Evolutionary conservation across 2,888 invertebrate species (phyloP).

Genomic region (Lordiphosa fenestrarum): DNA sequence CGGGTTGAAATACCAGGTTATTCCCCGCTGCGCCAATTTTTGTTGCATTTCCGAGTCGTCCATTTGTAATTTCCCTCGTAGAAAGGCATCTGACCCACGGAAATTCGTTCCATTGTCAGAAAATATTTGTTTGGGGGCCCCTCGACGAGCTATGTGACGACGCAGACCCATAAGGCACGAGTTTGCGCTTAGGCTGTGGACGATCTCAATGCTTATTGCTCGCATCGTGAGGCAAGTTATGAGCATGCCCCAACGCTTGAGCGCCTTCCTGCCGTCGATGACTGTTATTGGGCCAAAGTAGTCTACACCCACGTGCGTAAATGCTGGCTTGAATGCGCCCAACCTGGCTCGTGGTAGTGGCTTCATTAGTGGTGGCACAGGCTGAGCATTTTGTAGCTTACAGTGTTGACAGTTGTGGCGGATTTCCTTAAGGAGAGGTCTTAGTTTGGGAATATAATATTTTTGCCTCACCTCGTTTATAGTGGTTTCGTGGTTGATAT

Average conservation of each 20-base stretch:
- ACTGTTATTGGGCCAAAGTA: slow-evolving; percentile 5
- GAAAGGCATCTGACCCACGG: too few species aligned
- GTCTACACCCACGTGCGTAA: slow-evolving; percentile 5
- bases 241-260: slow-evolving; percentile 5
- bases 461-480: slow-evolving; percentile 15
- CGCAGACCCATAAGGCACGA: not conserved
- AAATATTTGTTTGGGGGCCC: not conserved
- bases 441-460: slow-evolving; percentile 3
- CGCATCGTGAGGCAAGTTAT: slow-evolving; percentile 5
- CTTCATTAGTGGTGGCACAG: too few species aligned
- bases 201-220: slow-evolving; percentile 3
- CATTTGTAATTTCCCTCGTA: too few species aligned
- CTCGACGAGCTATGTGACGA: not conserved
- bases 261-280: slow-evolving; percentile 3
- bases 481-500: slow-evolving; percentile 14
- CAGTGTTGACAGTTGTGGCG: too few species aligned
- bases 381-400: too few species aligned
- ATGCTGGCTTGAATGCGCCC: not conserved
- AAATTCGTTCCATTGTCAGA: too few species aligned
- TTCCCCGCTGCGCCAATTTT: not conserved
- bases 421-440: slow-evolving; percentile 7
- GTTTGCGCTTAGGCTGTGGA: slow-evolving; percentile 1
- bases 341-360: too few species aligned
- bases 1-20: not conserved
- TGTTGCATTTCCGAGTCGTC: not conserved